phyloP scores from a whole-genome alignment of 2,113 vertebrate genomes.

The Caracal caracal region DNA sequence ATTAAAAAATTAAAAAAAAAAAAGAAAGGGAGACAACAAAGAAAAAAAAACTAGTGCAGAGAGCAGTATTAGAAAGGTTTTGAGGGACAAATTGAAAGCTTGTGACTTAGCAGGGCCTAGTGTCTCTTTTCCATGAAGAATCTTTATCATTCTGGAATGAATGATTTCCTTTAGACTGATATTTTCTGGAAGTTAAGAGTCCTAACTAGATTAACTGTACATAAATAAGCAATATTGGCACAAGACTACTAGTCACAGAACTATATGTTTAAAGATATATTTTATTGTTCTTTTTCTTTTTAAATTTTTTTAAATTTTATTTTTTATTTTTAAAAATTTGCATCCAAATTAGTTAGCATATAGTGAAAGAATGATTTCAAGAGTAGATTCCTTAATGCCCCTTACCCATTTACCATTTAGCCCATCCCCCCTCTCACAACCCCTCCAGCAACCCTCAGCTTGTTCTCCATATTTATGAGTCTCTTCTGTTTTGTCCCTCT shows the following conservation, averaged over 20 bases:
- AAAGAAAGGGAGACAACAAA: background rate
- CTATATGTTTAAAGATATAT: background rate
- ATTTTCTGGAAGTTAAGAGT: background rate
- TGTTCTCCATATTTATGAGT: too few relatives aligned
- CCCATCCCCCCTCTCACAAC: too few relatives aligned
- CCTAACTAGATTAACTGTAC: background rate
- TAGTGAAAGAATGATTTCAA: too few relatives aligned
- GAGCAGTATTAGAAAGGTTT: background rate
- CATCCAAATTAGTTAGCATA: too few relatives aligned
- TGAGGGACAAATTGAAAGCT: background rate
- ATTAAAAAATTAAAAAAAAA: too few relatives aligned
- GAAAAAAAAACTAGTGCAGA: background rate
- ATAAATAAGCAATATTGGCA: background rate
- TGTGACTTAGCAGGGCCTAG: background rate
- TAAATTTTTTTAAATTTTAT: too few relatives aligned
- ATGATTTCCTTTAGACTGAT: background rate
- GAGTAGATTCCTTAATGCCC: too few relatives aligned
- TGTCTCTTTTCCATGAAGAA: background rate
- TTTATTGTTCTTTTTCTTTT: slow-evolving; percentile 1
- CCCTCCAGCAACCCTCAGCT: too few relatives aligned
- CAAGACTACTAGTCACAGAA: background rate
- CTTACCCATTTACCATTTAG: too few relatives aligned
- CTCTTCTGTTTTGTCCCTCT: too few relatives aligned
- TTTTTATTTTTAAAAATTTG: too few relatives aligned
- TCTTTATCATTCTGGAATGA: slow-evolving; percentile 20